Evolutionary conservation across 1,140 invertebrate species (phyloP), one percentile per base, ranked within the genome.

Genomic region (Neodiprion lecontei): DNA sequence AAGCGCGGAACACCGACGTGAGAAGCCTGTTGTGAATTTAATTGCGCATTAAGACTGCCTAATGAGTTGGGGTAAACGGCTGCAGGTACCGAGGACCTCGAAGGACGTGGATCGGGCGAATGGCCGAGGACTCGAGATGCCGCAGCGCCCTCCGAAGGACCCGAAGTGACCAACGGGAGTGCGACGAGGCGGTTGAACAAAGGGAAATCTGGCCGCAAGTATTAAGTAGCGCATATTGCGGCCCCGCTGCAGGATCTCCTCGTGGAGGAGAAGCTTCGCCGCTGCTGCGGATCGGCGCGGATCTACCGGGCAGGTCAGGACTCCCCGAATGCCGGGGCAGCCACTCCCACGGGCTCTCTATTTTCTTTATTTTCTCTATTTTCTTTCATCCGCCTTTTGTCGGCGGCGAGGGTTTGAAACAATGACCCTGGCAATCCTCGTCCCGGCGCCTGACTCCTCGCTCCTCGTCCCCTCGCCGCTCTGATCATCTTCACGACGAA

Each of bases 51-150:
- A 74, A 72, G 75, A 53, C 67, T 65, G 48, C 40, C 75, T 82
- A 83, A 84, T 82, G 82, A 84, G 80, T 78, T 78, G 77, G 81
- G 76, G 79, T 83, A 83, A 80, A 77, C 81, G 70, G 66, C 72
- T 72, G 76, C 76, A 65, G 67, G 74, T 71, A 74, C 73, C 5
- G 48, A 72, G 28, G 28, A 40, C 5, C 28, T 40, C 28, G 28
- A 40, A 5, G 28, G 28, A 40, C 28, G 28, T 40, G 28, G 28
- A 40, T 40, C 28, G 28, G 28, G 28, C 28, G 28, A 40, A 40
- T 40, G 10, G 68, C 67, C 17, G 48, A 75, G 74, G 48, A 66
- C 73, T 74, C 79, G 74, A 73, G 21, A 40, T 67, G 77, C 50
- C 75, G 74, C 76, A 77, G 77, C 74, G 76, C 73, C 75, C 9